Evolutionary conservation across 2,113 vertebrate genomes (phyloP).

Genomic region (Hiodon alosoides): DNA sequence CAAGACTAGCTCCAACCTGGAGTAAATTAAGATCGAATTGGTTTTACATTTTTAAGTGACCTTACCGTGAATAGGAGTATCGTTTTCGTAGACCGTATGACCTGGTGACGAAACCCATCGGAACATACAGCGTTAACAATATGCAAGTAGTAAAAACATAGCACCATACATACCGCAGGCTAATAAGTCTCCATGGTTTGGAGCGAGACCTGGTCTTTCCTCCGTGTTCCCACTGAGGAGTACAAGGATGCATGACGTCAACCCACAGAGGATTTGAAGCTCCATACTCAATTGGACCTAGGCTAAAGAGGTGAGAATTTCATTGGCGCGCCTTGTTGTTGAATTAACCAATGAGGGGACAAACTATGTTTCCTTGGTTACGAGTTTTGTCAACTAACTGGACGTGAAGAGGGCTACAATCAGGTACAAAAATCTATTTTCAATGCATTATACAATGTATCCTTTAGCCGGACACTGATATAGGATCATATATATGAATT

Average conservation of each 20-base stretch:
- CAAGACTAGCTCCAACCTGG: too few relatives aligned
- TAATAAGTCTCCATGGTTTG: slow-evolving; percentile 8
- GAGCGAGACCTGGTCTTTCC: background rate
- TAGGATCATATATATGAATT: too few relatives aligned
- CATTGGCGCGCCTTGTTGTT: slow-evolving; percentile 6
- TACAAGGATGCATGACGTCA: slow-evolving; percentile 8
- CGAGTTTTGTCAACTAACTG: background rate
- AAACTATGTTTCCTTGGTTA: slow-evolving; percentile 10
- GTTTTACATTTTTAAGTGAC: background rate
- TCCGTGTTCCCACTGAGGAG: slow-evolving; percentile 3
- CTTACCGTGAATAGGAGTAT: slow-evolving; percentile 6
- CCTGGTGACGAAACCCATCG: background rate
- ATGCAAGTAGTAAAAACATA: background rate
- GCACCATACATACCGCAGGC: background rate
- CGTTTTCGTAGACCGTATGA: background rate
- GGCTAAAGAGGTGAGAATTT: background rate
- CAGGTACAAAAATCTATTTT: background rate
- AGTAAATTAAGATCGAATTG: background rate
- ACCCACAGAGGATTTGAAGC: background rate
- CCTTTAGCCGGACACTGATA: background rate
- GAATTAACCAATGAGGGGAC: background rate
- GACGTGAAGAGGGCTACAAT: background rate
- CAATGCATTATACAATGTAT: background rate
- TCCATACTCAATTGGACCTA: background rate
- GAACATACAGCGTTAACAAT: background rate